These are phyloP conservation scores for Psephotus haematonotus DNA, from an alignment of 2,113 vertebrate genomes.

Conservation along the genomic window DNA sequence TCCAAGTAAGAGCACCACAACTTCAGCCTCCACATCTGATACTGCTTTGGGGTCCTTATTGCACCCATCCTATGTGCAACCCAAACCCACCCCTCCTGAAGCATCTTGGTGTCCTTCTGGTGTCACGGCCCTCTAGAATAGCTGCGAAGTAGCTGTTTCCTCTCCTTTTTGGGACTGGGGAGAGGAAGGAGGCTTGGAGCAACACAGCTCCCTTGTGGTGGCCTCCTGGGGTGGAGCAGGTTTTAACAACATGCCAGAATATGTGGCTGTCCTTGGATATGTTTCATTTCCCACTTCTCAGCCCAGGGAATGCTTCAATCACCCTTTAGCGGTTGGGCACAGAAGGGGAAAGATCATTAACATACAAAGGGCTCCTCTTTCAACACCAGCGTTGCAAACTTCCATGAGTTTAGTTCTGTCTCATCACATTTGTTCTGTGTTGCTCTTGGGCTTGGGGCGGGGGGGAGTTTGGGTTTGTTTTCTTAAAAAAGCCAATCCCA, in stretches of 20 bases:
- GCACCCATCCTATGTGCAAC: background rate
- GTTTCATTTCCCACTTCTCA: background rate
- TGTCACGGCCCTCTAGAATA: background rate
- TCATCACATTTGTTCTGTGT: background rate
- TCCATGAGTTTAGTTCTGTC: background rate
- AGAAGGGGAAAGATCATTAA: constrained; percentile 29
- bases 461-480: background rate
- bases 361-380: constrained; percentile 42
- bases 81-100: background rate
- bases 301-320: background rate
- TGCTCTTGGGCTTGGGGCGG: background rate
- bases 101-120: background rate
- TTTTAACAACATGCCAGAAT: background rate
- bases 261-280: constrained; percentile 14
- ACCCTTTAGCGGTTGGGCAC: constrained; percentile 13
- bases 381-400: background rate
- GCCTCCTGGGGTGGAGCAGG: constrained; percentile 21
- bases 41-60: background rate
- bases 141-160: background rate
- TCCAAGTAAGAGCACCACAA: background rate
- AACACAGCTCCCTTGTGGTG: background rate
- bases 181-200: background rate
- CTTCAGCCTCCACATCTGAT: rapidly evolving
- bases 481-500: background rate
- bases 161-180: background rate